Evolutionary conservation across 2,113 vertebrate genomes (phyloP), one percentile per base, ranked within the genome.

Genomic region (Corynorhinus townsendii): DNA sequence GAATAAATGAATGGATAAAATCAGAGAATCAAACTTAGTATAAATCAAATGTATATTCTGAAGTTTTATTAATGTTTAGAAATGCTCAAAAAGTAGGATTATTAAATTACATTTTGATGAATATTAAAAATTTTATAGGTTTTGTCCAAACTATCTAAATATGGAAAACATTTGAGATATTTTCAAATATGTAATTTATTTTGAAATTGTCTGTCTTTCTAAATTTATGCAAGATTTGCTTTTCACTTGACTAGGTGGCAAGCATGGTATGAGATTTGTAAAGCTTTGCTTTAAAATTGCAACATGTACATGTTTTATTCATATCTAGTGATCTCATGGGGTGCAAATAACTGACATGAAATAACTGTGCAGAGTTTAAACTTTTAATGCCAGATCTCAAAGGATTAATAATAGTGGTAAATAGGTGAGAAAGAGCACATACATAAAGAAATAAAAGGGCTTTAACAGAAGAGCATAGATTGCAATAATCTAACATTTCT

Each of bases 241-340:
- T 97, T 96, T 96, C 79, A 90, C 89, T 96, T 93, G 94, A 91
- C 88, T 95, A 91, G 91, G 85, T 95, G 79, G 96, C 90, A 96
- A 92, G 95, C 86, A 38, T 4, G 0, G 56, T 95, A 84, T 95
- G 91, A 95, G 91, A 95, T 95, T 94, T 95, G 85, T 95, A 90
- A 97, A 97, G 86, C 69, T 79, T 88, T 86, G 73, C 92, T 91
- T 97, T 86, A 89, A 95, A 96, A 96, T 96, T 96, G 96, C 86
- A 94, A 97, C 96, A 71, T 91, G 86, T 89, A 83, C 79, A 96
- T 97, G 94, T 96, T 95, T 97, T 95, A 97, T 97, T 97, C 97
- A 96, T 96, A 91, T 93, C 95, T 96, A 76, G 73, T 94, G 94
- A 97, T 96, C 95, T 95, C 79, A 75, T 91, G 89, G 86, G 47